phyloP scores from a whole-genome alignment of 2,888 invertebrate genomes.

The Morinoia aosen region DNA sequence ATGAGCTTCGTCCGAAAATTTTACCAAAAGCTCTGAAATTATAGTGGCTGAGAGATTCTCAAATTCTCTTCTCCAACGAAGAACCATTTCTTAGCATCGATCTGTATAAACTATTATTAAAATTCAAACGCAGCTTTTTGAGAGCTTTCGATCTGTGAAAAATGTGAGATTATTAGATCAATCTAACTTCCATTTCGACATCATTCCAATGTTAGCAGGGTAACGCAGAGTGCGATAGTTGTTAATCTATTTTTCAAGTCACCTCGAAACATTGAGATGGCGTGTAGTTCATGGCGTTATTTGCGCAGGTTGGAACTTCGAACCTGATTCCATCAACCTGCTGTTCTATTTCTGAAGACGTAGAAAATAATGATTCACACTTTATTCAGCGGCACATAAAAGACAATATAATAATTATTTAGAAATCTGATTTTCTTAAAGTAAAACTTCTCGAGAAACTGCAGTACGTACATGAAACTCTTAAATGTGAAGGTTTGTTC shows the following conservation, averaged over 20 bases:
- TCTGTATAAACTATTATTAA: background rate
- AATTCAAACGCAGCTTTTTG: background rate
- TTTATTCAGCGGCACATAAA: constrained; percentile 39
- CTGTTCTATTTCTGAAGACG: background rate
- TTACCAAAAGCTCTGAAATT: background rate
- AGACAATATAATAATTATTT: constrained; percentile 42
- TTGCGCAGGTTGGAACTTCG: background rate
- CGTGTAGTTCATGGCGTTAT: background rate
- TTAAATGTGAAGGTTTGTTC: background rate
- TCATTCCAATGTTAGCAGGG: background rate
- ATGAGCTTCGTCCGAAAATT: background rate
- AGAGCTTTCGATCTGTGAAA: background rate
- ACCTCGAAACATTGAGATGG: background rate
- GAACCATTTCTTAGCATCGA: background rate
- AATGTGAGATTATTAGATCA: background rate
- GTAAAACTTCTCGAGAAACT: background rate
- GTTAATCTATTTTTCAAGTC: background rate
- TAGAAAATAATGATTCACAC: constrained; percentile 1
- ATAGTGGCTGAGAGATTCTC: background rate
- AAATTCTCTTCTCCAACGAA: background rate
- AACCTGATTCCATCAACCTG: background rate
- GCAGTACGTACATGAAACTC: background rate
- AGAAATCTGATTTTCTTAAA: background rate
- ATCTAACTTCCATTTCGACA: background rate
- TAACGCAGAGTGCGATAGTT: background rate